These are phyloP conservation scores for Hyperoodon ampullatus DNA, from an alignment of 2,113 vertebrate genomes.

Conservation along the genomic window DNA sequence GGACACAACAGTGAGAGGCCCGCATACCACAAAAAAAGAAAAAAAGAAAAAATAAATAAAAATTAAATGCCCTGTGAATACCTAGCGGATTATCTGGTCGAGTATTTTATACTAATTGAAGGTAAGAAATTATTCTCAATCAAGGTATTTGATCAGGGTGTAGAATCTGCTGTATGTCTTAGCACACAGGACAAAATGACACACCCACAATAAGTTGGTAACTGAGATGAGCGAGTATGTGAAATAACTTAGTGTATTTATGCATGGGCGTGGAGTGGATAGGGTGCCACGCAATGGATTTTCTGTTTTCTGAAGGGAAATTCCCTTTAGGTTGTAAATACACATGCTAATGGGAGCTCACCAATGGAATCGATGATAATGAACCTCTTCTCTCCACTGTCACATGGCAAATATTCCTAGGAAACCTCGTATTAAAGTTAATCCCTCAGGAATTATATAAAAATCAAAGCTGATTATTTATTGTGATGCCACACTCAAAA, in stretches of 20 bases:
- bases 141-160: background rate
- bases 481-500: too few species aligned
- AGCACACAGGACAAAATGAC: background rate
- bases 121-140: background rate
- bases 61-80: background rate
- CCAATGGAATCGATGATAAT: background rate
- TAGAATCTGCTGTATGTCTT: background rate
- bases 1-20: too few species aligned
- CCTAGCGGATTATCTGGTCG: background rate
- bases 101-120: background rate
- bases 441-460: background rate
- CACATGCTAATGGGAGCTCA: background rate
- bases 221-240: background rate
- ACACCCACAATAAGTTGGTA: too few species aligned
- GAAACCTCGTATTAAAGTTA: rapidly evolving
- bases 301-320: background rate
- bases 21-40: too few species aligned
- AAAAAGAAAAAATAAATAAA: too few species aligned
- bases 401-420: background rate
- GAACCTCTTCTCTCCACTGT: background rate
- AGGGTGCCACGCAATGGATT: too few species aligned
- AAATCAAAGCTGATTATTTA: conserved; percentile 10
- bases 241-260: too few species aligned
- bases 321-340: background rate
- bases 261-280: too few species aligned